phyloP scores from a whole-genome alignment of 2,888 invertebrate species.

The Meta bourneti region DNA sequence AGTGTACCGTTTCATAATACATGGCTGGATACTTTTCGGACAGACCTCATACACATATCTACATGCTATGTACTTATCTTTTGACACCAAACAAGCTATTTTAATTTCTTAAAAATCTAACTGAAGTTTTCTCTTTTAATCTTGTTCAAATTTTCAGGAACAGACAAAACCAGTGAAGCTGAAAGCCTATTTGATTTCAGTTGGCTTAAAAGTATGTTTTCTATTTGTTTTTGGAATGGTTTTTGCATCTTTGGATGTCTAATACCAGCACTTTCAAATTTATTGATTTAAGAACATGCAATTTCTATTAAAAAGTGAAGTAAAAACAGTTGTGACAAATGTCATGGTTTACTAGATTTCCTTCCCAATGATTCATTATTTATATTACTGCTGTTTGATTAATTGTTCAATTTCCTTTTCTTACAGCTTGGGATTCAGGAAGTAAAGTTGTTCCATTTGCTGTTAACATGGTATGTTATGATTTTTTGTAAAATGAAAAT shows the following conservation, averaged over 20 bases:
- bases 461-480: slow-evolving; percentile 54
- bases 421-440: slow-evolving; percentile 48
- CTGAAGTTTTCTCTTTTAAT: background rate
- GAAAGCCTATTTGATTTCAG: background rate
- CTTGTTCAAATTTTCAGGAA: background rate
- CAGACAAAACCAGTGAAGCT: background rate
- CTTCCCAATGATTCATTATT: background rate
- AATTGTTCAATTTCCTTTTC: slow-evolving; percentile 15
- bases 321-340: background rate
- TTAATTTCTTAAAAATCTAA: too few relatives aligned
- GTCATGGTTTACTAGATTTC: background rate
- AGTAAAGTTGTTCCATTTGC: slow-evolving; percentile 61
- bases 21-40: too few relatives aligned
- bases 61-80: too few relatives aligned
- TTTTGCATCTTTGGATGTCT: background rate
- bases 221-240: background rate
- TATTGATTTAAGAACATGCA: background rate
- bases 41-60: too few relatives aligned
- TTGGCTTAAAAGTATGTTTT: background rate
- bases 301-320: background rate
- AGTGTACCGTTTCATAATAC: too few relatives aligned
- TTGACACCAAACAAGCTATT: too few relatives aligned
- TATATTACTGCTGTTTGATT: too few relatives aligned
- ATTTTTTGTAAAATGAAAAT: background rate
- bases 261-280: too few relatives aligned